A percentile compares a stretch with the other conserved stretches of the same genome.
Conservation (phyloP, 2,113 vertebrate species). For the Percopsis transmontana region DNA sequence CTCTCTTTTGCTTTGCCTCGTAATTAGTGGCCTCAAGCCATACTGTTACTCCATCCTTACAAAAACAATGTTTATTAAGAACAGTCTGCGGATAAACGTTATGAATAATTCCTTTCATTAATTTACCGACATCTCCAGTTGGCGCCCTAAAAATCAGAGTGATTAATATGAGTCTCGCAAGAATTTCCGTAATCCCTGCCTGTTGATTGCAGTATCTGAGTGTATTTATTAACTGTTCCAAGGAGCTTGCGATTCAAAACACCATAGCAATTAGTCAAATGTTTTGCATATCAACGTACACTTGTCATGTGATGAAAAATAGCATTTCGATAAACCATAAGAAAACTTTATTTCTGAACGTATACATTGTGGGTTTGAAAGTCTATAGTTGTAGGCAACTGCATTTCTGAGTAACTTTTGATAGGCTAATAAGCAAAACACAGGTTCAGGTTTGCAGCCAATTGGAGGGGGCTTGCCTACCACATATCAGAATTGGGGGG, state of each 20-base stretch:
- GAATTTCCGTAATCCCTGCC: constrained; percentile 78
- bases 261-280: constrained; percentile 65
- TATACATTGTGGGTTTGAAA: constrained; percentile 14
- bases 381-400: background rate
- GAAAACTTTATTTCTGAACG: constrained; percentile 30
- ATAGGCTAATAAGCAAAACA: constrained; percentile 55
- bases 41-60: constrained; percentile 75
- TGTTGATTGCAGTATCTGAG: constrained; percentile 79
- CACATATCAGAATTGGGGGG: constrained; percentile 27
- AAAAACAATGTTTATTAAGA: constrained; percentile 81
- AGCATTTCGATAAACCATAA: constrained; percentile 32
- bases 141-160: constrained; percentile 74
- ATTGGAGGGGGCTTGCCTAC: constrained; percentile 56
- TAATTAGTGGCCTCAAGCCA: constrained; percentile 77
- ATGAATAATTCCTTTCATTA: constrained; percentile 83
- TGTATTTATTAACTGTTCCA: constrained; percentile 80
- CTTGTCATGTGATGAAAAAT: constrained; percentile 52
- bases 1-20: constrained; percentile 65
- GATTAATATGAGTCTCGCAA: constrained; percentile 78
- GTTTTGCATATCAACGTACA: constrained; percentile 68
- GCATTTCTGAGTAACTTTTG: constrained; percentile 43
- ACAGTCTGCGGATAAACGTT: constrained; percentile 75
- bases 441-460: constrained; percentile 63
- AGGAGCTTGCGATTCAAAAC: constrained; percentile 61
- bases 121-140: constrained; percentile 77